A percentile compares a stretch with the other conserved stretches of the same genome.
phyloP scores from a whole-genome alignment of 2,113 vertebrate genomes.

The Polyodon spathula region DNA sequence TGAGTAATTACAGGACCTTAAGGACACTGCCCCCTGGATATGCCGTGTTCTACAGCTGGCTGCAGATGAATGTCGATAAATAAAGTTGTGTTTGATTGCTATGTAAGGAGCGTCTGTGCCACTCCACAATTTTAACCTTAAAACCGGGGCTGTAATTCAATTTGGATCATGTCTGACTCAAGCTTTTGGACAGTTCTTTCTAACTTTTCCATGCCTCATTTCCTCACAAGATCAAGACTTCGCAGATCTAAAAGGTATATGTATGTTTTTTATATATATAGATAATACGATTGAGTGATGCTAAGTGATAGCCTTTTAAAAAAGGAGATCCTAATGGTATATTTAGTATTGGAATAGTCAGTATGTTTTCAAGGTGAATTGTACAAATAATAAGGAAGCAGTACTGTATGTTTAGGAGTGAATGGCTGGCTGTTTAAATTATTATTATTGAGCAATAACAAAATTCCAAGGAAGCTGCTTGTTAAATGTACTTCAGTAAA shows the following conservation, averaged over 20 bases:
- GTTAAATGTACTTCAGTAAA: too few relatives aligned
- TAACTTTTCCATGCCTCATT: constrained; percentile 80
- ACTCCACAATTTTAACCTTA: constrained; percentile 20
- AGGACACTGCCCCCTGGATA: constrained; percentile 41
- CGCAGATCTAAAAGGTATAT: constrained; percentile 89
- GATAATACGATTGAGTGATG: too few relatives aligned
- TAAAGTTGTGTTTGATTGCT: constrained; percentile 28
- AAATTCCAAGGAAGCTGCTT: too few relatives aligned
- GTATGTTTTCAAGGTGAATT: too few relatives aligned
- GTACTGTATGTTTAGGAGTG: too few relatives aligned
- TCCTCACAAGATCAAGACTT: constrained; percentile 73
- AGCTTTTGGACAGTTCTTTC: constrained; percentile 76
- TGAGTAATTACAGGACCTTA: constrained; percentile 29
- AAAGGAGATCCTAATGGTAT: too few relatives aligned
- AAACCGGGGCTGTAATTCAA: constrained; percentile 38
- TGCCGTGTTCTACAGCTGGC: constrained; percentile 44
- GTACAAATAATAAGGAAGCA: too few relatives aligned
- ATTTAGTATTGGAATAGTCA: too few relatives aligned
- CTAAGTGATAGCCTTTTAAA: too few relatives aligned
- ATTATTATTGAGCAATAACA: too few relatives aligned
- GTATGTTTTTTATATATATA: background rate
- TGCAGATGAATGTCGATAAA: constrained; percentile 46
- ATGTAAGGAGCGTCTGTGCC: constrained; percentile 17
- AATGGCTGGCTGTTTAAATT: too few relatives aligned
- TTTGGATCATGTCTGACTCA: constrained; percentile 72